Evolutionary conservation across 2,113 vertebrate genomes (phyloP), one percentile per base, ranked within the genome.

Genomic region (Dasypus novemcinctus): DNA sequence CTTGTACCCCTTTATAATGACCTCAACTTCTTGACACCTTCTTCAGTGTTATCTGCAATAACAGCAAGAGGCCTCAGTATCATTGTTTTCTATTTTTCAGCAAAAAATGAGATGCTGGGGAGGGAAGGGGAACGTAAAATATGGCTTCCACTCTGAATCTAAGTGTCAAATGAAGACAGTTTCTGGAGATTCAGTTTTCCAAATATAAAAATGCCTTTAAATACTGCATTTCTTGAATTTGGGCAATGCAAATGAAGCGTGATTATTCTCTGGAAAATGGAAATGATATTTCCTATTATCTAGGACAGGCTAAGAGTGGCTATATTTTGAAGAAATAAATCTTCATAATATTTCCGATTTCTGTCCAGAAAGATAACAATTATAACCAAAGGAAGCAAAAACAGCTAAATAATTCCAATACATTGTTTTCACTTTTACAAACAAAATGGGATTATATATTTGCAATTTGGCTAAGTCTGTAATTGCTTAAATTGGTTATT

Each of bases 201-300:
- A 71, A 87, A 95, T 87, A 41, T 76, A 25, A 83, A 90, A 66
- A 90, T 59, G 69, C 0, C 7, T 93, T 13, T 61, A 57, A 71
- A 90, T 92, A 74, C 7, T 75, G 54, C 5, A 91, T 27, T 78
- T 90, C 17, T 69, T 90, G 1, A 90, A 87, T 36, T 90, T 61
- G 25, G 57, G 20, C 79, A 87, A 5, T 12, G 52, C 18, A 61
- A 86, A 78, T 29, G 27, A 31, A 54, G 2, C 87, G 18, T 61
- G 38, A 68, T 81, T 81, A 83, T 33, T 90, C 7, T 61, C 91
- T 81, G 5, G 11, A 86, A 49, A 66, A 92, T 83, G 38, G 64
- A 88, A 91, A 84, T 27, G 82, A 92, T 92, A 69, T 18, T 81
- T 61, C 78, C 38, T 61, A 93, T 84, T 18, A 76, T 36, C 9